These are phyloP conservation scores for Drosophila ohnishii DNA, from an alignment of 1,140 invertebrate species.

Conservation along the genomic window DNA sequence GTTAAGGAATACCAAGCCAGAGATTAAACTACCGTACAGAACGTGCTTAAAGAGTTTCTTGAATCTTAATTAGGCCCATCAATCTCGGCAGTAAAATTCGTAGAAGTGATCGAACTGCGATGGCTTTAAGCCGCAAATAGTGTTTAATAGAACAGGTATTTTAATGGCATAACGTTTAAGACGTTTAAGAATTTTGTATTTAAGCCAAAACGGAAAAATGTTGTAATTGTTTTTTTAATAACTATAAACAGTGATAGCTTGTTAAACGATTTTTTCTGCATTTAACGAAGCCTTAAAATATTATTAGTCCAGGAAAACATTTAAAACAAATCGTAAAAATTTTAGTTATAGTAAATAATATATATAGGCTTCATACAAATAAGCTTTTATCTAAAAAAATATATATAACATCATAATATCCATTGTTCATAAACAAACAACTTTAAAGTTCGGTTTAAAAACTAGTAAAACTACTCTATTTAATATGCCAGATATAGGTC, in stretches of 20 bases:
- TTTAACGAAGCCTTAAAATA: not conserved
- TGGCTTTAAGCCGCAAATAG: not conserved
- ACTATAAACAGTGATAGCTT: not conserved
- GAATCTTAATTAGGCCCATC: slow-evolving; percentile 21
- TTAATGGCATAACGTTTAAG: not conserved
- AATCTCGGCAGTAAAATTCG: slow-evolving; percentile 18
- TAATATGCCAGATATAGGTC: not conserved
- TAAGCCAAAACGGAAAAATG: fast-evolving
- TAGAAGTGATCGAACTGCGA: not conserved
- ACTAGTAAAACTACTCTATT: not conserved
- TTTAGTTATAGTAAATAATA: not conserved
- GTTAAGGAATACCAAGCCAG: slow-evolving; percentile 5
- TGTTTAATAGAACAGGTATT: not conserved
- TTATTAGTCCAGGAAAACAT: not conserved
- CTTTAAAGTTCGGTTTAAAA: not conserved
- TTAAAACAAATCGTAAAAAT: fast-evolving
- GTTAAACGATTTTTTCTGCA: not conserved
- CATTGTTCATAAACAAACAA: not conserved
- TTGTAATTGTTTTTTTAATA: not conserved
- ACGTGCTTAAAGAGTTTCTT: slow-evolving; percentile 17
- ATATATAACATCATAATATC: not conserved
- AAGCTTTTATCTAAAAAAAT: too few relatives aligned
- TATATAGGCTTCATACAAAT: not conserved
- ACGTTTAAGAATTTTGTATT: not conserved
- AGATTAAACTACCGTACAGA: slow-evolving; percentile 15